Conservation (phyloP, 2,888 invertebrate genomes). For the Euplagia quadripunctaria region DNA sequence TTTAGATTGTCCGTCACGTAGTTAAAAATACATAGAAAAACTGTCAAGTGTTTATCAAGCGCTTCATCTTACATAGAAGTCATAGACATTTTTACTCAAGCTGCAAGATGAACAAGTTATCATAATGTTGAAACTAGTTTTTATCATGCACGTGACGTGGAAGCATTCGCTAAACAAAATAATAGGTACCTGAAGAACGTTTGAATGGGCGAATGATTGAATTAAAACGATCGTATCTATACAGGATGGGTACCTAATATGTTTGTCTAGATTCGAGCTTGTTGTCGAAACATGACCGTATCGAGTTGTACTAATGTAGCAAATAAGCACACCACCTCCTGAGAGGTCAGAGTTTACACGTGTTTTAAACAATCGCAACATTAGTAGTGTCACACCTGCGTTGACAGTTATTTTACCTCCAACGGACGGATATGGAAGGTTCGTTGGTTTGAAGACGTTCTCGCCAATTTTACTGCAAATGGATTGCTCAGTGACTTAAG, state of each 20-base stretch:
- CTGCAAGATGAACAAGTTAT: constrained; percentile 47
- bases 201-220: constrained; percentile 23
- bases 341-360: background rate
- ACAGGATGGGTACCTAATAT: background rate
- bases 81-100: constrained; percentile 2
- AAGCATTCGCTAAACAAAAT: constrained; percentile 31
- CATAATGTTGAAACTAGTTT: constrained; percentile 42
- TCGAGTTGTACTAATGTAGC: background rate
- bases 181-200: constrained; percentile 20
- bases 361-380: no score
- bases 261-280: background rate
- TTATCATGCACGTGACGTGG: constrained; percentile 57
- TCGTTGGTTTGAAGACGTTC: background rate
- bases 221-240: constrained; percentile 40
- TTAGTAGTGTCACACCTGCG: no score
- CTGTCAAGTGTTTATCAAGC: constrained; percentile 15
- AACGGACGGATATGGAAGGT: background rate
- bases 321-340: background rate
- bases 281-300: background rate
- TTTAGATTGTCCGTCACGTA: constrained; percentile 25
- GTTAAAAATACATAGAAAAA: constrained; percentile 11
- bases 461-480: no score
- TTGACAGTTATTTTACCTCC: background rate
- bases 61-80: constrained; percentile 21
- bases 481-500: no score